A percentile compares a stretch with the other conserved stretches of the same genome.
These are phyloP conservation scores for Laupala kohalensis DNA, from an alignment of 1,140 invertebrate genomes.

Conservation along the genomic window DNA sequence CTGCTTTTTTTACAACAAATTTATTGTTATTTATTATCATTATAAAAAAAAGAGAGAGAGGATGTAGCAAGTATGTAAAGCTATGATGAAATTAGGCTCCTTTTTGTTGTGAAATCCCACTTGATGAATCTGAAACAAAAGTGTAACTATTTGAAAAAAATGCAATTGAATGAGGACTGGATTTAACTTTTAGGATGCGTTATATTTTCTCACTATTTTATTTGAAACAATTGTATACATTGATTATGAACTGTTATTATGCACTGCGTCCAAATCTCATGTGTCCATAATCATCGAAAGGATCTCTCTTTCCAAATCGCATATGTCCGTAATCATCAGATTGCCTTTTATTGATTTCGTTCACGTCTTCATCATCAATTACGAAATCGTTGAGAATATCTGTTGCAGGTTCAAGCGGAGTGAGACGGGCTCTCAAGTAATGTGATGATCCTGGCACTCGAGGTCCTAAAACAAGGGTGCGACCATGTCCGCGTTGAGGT, in stretches of 20 bases:
- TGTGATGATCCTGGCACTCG: background rate
- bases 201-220: background rate
- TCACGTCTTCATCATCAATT: conserved; percentile 40
- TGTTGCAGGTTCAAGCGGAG: background rate
- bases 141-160: no score
- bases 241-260: background rate
- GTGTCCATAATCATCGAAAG: conserved; percentile 33
- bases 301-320: conserved; percentile 40
- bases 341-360: conserved; percentile 36
- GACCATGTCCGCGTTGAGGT: background rate
- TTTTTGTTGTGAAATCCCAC: no score
- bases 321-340: conserved; percentile 51
- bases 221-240: background rate
- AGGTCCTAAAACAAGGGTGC: background rate
- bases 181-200: no score
- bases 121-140: no score
- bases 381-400: conserved; percentile 24
- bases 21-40: no score
- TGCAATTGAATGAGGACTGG: no score
- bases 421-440: background rate
- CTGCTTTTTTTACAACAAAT: no score
- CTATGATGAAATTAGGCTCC: no score
- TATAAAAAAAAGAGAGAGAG: no score
- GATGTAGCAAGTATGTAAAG: no score
- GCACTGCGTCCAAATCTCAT: conserved; percentile 43